Evolutionary conservation across 2,888 invertebrate species (phyloP).

Genomic region (Lasius fuliginosus): DNA sequence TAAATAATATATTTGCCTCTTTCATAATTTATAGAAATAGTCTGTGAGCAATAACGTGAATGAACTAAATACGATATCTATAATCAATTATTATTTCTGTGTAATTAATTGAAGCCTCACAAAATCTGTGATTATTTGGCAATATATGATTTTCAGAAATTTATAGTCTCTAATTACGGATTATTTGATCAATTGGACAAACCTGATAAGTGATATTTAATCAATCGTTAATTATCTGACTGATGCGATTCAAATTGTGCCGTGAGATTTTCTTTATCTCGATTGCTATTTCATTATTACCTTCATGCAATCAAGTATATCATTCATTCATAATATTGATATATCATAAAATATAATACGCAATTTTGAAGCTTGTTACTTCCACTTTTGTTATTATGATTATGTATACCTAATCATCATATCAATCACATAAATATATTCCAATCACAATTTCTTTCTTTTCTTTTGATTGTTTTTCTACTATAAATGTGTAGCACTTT

Average conservation of each 20-base stretch:
- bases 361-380: background rate
- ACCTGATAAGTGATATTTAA: conserved; percentile 15
- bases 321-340: background rate
- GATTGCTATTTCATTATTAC: background rate
- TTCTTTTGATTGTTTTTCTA: too few species aligned
- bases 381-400: too few species aligned
- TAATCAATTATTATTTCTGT: background rate
- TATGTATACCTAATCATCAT: too few species aligned
- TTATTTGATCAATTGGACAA: background rate
- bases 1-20: background rate
- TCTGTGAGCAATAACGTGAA: background rate
- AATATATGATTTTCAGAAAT: background rate
- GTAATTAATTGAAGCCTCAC: background rate
- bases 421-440: too few species aligned
- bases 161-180: background rate
- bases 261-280: background rate
- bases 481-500: too few species aligned
- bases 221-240: background rate
- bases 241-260: background rate
- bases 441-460: too few species aligned
- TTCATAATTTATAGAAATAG: background rate
- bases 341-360: background rate
- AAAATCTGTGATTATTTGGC: background rate
- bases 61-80: background rate
- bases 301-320: background rate